Conservation (phyloP, 92 coral and sea anemone species). For the Umimayanthus kanabou region DNA sequence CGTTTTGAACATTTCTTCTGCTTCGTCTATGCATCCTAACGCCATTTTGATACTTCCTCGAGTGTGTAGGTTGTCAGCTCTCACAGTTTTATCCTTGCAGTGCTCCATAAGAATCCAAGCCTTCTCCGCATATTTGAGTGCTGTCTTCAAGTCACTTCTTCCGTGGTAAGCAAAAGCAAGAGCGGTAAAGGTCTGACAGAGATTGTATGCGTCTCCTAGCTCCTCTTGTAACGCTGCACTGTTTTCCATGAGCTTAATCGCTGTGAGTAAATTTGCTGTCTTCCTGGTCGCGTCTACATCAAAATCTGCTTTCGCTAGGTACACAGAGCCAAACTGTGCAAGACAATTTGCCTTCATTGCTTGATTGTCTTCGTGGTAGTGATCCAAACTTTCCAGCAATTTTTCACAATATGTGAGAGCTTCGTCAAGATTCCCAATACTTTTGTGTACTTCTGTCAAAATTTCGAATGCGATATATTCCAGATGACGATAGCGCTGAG, state of each 20-base stretch:
- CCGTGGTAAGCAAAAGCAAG: background rate
- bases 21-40: background rate
- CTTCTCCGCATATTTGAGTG: background rate
- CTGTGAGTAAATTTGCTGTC: background rate
- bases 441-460: background rate
- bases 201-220: background rate
- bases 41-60: slow-evolving; percentile 13
- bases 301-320: slow-evolving; percentile 1
- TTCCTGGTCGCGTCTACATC: background rate
- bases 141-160: slow-evolving; percentile 8
- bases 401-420: slow-evolving; percentile 11
- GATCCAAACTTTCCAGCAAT: background rate
- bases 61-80: slow-evolving; percentile 3
- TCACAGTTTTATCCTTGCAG: background rate
- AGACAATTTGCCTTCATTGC: background rate
- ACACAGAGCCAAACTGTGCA: slow-evolving; percentile 3
- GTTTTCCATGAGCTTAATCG: background rate
- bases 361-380: background rate
- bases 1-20: slow-evolving; percentile 1
- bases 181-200: background rate
- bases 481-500: slow-evolving; percentile 27
- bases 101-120: background rate
- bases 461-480: slow-evolving; percentile 4
- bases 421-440: slow-evolving; percentile 5
- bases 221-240: background rate